Conservation (phyloP, 2,888 invertebrate species). For the Patella depressa region DNA sequence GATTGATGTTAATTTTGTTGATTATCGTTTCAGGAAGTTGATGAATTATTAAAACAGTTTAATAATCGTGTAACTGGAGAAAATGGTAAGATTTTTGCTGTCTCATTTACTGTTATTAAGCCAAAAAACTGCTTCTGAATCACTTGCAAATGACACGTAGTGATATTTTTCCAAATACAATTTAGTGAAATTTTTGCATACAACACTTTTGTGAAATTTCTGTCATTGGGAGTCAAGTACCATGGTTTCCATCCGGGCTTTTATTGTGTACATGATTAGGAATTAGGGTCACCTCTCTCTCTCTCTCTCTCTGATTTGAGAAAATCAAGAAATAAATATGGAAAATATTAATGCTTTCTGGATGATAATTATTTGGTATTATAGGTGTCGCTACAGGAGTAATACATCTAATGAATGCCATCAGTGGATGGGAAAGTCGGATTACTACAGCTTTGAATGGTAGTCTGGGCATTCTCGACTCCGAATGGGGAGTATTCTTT, state of each 20-base stretch:
- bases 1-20: neutral
- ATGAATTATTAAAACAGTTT: constrained; percentile 64
- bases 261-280: too few species aligned
- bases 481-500: constrained; percentile 66
- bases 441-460: constrained; percentile 55
- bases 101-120: too few species aligned
- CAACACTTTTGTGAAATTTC: too few species aligned
- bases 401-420: constrained; percentile 62
- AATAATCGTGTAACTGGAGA: constrained; percentile 69
- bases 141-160: too few species aligned
- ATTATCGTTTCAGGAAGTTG: constrained; percentile 56
- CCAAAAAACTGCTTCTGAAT: too few species aligned
- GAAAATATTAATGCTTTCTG: neutral
- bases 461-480: constrained; percentile 58
- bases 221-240: too few species aligned
- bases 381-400: constrained; percentile 65
- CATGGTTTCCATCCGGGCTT: too few species aligned
- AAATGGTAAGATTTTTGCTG: constrained; percentile 59
- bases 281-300: neutral
- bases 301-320: neutral
- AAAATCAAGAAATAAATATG: neutral
- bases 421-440: constrained; percentile 67
- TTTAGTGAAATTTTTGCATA: too few species aligned
- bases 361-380: neutral
- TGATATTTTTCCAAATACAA: too few species aligned